A percentile compares a stretch with the other conserved stretches of the same genome.
phyloP scores from a whole-genome alignment of 2,113 vertebrate genomes.

The Pygoscelis adeliae region DNA sequence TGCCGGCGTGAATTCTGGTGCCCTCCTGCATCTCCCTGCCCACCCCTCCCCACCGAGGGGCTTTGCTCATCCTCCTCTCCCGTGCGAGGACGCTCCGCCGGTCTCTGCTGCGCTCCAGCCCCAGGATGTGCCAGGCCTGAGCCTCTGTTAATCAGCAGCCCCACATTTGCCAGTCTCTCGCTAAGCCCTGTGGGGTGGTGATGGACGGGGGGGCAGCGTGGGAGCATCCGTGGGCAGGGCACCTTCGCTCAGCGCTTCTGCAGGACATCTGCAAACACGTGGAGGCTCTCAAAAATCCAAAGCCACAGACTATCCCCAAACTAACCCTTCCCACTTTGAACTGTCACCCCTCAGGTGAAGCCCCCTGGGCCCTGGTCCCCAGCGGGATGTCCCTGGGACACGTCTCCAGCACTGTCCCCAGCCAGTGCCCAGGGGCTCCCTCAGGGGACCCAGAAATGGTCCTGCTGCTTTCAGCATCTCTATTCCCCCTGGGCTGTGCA shows the following conservation, averaged over 20 bases:
- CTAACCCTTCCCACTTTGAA: not conserved
- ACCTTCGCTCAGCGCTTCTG: not conserved
- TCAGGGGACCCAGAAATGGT: not conserved
- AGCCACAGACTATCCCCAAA: not conserved
- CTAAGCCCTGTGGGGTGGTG: not conserved
- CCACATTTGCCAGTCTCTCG: rapidly evolving
- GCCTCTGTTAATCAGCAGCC: not conserved
- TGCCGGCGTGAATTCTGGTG: not conserved
- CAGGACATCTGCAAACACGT: not conserved
- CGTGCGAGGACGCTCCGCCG: rapidly evolving
- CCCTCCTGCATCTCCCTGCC: not conserved
- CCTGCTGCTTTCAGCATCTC: not conserved
- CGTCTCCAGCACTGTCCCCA: not conserved
- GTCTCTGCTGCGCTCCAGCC: not conserved
- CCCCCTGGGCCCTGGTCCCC: not conserved
- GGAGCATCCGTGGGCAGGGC: not conserved
- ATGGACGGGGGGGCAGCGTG: rapidly evolving
- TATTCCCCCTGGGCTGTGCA: not conserved
- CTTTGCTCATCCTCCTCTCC: rapidly evolving
- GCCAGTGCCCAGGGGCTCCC: not conserved
- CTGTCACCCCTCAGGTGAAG: rapidly evolving
- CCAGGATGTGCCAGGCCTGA: rapidly evolving
- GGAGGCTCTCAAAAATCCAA: not conserved
- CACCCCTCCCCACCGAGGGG: too few species aligned
- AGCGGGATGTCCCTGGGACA: rapidly evolving